Evolutionary conservation across 2,113 vertebrate species (phyloP).

Genomic region (Petrocephalus zakoni): DNA sequence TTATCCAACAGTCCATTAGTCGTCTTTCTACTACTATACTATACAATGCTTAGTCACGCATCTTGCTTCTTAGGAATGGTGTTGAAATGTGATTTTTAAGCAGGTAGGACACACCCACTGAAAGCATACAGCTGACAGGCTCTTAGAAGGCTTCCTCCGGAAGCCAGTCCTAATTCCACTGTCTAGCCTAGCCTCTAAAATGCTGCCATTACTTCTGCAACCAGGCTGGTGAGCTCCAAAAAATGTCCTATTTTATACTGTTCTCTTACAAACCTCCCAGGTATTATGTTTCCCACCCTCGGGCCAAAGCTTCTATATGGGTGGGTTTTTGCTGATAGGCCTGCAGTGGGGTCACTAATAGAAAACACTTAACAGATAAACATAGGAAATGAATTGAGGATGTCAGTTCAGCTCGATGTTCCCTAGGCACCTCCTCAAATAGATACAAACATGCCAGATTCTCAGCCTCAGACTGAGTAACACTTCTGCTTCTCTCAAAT

Average conservation of each 20-base stretch:
- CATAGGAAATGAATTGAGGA: background rate
- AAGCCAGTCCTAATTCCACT: background rate
- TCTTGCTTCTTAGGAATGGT: background rate
- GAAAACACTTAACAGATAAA: background rate
- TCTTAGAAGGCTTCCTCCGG: background rate
- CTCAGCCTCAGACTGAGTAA: background rate
- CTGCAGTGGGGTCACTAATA: background rate
- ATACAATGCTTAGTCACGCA: background rate
- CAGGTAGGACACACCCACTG: background rate
- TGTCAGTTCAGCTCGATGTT: background rate
- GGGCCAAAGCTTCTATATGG: background rate
- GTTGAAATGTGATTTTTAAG: background rate
- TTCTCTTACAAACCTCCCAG: background rate
- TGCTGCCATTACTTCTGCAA: background rate
- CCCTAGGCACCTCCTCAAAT: background rate
- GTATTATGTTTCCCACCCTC: background rate
- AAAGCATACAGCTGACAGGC: background rate
- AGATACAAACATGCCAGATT: slow-evolving; percentile 15
- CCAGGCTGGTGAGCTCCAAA: background rate
- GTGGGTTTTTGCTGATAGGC: background rate
- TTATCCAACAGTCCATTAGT: background rate
- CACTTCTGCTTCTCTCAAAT: background rate
- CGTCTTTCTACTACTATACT: background rate
- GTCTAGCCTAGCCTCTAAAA: background rate
- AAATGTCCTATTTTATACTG: background rate